Base-by-base conservation (phyloP, 2,888 invertebrate species). In the Microctonus brassicae region DNA sequence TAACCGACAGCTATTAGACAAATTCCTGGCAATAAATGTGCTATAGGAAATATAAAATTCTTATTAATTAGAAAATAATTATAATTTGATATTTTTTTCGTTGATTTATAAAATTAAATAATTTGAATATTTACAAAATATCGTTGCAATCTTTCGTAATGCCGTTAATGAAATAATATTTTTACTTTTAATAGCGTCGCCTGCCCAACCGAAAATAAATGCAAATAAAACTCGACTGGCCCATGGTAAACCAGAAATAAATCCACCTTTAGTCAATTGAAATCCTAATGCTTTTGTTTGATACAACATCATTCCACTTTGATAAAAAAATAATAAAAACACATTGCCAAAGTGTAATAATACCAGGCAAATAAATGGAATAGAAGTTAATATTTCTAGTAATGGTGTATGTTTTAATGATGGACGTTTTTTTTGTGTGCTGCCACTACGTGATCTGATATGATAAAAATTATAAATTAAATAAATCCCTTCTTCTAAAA, bases 261-360 rank as follows among this genome's bases (percentile, higher is more conserved):
- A 88, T 17, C 94, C 94, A 10, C 94, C 93, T 36, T 93, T 91
- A 0, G 92, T 89, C 20, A 94, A 82, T 79, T 93, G 90, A 81
- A 94, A 94, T 6, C 93, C 93, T 57, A 94, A 86, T 0, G 93
- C 90, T 78, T 92, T 92, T 53, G 93, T 92, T 80, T 94, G 90
- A 82, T 93, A 94, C 78, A 93, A 92, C 6, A 94, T 94, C 57
- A 94, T 93, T 42, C 93, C 92, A 0, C 93, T 94, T 87, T 94
- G 91, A 62, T 94, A 90, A 82, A 94, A 93, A 85, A 93, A 94
- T 33, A 94, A 84, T 1, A 94, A 93, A 92, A 94, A 94, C 72
- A 94, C 88, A 81, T 93, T 94, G 47, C 94, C 94, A 79, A 92
- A 94, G 79, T 94, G 94, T 26, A 93, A 88, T 1, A 92, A 79